A percentile compares a stretch with the other conserved stretches of the same genome.
phyloP scores from a whole-genome alignment of 2,797 vertebrate genomes.

The Danio albolineatus region DNA sequence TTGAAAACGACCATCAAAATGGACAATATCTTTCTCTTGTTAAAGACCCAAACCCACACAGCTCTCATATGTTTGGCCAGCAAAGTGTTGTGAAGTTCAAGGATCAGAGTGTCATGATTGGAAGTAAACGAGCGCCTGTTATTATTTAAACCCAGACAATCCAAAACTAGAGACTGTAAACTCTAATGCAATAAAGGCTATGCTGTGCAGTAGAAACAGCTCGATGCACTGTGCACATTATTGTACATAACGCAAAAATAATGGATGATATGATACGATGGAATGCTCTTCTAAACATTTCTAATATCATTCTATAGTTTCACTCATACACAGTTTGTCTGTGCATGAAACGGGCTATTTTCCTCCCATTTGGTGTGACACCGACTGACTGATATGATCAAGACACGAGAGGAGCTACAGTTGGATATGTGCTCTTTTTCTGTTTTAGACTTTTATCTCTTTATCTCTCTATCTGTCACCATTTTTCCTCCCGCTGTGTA shows the following conservation, averaged over 20 bases:
- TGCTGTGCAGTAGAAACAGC: neutral
- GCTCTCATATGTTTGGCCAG: neutral
- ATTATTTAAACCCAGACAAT: neutral
- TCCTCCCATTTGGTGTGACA: slow-evolving; percentile 17
- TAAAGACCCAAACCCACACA: neutral
- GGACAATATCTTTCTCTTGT: neutral
- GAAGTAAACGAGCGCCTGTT: neutral
- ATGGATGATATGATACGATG: neutral
- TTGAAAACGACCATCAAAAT: slow-evolving; percentile 2
- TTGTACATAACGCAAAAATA: neutral
- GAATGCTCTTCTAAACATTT: neutral
- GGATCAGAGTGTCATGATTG: neutral
- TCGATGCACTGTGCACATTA: no score
- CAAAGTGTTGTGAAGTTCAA: neutral
- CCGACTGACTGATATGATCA: slow-evolving; percentile 13
- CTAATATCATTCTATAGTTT: neutral
- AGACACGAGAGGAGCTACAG: slow-evolving; percentile 7
- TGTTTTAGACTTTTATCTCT: slow-evolving; percentile 20
- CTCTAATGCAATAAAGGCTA: neutral
- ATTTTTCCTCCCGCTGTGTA: slow-evolving; percentile 10
- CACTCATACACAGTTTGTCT: neutral
- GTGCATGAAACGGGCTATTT: neutral
- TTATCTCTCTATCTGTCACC: slow-evolving; percentile 10
- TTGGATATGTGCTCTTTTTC: slow-evolving; percentile 21
- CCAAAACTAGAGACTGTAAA: neutral